Evolutionary conservation across 2,888 invertebrate species (phyloP), one percentile per base, ranked within the genome.

Genomic region (Spisula solida): DNA sequence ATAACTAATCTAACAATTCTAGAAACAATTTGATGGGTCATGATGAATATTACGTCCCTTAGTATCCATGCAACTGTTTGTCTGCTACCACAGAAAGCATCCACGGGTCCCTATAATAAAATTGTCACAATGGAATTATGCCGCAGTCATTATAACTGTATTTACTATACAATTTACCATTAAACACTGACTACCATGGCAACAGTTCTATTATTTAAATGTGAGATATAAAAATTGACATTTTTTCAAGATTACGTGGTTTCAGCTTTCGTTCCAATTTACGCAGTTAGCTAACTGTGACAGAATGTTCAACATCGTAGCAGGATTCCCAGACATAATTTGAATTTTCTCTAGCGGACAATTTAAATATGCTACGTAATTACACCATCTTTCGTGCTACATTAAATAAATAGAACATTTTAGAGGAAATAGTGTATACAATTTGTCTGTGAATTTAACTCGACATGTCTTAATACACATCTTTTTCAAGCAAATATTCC

Each of bases 391-490:
- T 66, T 66, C 25, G 60, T 66, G n/a, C 60, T n/a, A 25, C 60
- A 66, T 66, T 66, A 25, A 66, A 66, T 66, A 66, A 66, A 66
- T 25, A 25, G 60, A 66, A 66, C 60, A 66, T 66, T n/a, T 20
- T n/a, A 25, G 56, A n/a, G 60, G 25, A 25, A 66, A 25, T 66
- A n/a, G n/a, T 25, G 25, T n/a, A 66, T 25, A 12, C 10, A 66
- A 66, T 66, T 66, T 25, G 60, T 66, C 60, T 66, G 60, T 8
- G 60, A 66, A 66, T 66, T 66, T 66, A 66, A 66, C 60, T 25
- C n/a, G 60, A 66, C 56, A 66, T 66, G 25, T 66, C 25, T 41
- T 66, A 66, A 66, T 66, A 66, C 60, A 25, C 60, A 66, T 66
- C 60, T 66, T 66, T 66, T 66, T 66, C 41, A 66, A 66, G 60